Base-by-base conservation (phyloP, 2,797 vertebrate species). In the Lepidocolaptes lacrymiger region DNA sequence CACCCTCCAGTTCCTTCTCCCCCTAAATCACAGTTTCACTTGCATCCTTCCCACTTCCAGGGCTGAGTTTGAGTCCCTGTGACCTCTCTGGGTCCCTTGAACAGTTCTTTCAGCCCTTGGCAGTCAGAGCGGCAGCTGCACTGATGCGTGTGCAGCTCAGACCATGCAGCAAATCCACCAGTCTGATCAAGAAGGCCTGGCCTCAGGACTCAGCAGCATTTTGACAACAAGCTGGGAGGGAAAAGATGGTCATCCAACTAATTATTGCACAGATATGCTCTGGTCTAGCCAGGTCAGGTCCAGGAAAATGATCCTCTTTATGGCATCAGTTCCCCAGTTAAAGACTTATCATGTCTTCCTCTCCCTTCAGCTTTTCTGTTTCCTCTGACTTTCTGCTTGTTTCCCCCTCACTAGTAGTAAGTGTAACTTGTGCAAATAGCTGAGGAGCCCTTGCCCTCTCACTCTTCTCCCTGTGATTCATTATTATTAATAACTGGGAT, bases 401-500 rank as follows among this genome's bases (percentile, higher is more conserved):
- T 86, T 85, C n/a, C 64, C 54, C 10, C n/a, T 73, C 23, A 3
- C 28, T n/a, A 37, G 21, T 8, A 48, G 6, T 44, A 58, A 86
- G 19, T 62, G 23, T 14, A 28, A 93, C 74, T 96, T 66, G 89
- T 74, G 62, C 78, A 82, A 93, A 76, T 68, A 93, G 75, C 66
- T 55, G 88, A 96, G 91, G 28, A 95, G 83, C 37, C 52, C 2
- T 3, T 92, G 61, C 81, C 71, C 87, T 85, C 82, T 82, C 79
- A 51, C 55, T 94, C 94, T 48, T 76, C 51, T 87, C 41, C 26
- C 63, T 85, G 46, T 78, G 59, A 73, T 86, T 97, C 68, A 80
- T 94, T 96, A 96, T 92, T 92, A 95, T 91, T 96, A 97, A 95
- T 85, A 84, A 88, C 34, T 12, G 91, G 46, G 89, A 62, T 91